Evolutionary conservation across 2,888 invertebrate genomes (phyloP), one percentile per base, ranked within the genome.

Genomic region (Lampropteryx suffumata): DNA sequence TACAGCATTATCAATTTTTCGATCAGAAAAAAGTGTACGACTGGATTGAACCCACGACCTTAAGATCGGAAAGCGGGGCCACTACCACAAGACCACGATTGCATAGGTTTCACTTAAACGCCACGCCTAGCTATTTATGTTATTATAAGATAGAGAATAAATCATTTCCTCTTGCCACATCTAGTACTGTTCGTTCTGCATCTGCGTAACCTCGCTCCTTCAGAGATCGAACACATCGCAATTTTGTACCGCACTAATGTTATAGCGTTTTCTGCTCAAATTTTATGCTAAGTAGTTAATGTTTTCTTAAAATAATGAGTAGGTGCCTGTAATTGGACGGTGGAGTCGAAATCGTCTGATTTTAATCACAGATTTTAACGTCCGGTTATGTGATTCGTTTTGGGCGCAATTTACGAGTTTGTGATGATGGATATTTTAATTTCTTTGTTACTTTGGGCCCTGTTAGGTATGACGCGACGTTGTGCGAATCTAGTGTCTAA

Each of bases 241-340:
- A 84, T 84, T 84, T 80, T 68, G 76, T 71, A 71, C 64, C 55
- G 65, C 65, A 60, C 74, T 84, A 86, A 86, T 87, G 84, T 76
- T 77, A 71, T 70, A 71, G 78, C 74, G 69, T 74, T 79, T 75
- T 77, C 71, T 66, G 65, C 71, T 74, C 69, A 73, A 81, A 80
- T 76, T 77, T 80, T 79, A 76, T 78, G 76, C 78, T 82, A 83
- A 78, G 70, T 69, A 77, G 73, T 73, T 74, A 76, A 78, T 75
- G 75, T 73, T 79, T 75, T 75, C 78, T 79, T 78, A 77, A 82
- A 82, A 81, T 84, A 83, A 83, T 82, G 76, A 81, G 78, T 76
- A 73, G 74, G 64, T 73, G 59, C 55, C 59, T 57, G 71, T 77
- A 73, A 77, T 76, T 73, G 77, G 75, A 27, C 35, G 50, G 21